phyloP scores from a whole-genome alignment of 1,140 invertebrate species.

The Cotesia typhae region DNA sequence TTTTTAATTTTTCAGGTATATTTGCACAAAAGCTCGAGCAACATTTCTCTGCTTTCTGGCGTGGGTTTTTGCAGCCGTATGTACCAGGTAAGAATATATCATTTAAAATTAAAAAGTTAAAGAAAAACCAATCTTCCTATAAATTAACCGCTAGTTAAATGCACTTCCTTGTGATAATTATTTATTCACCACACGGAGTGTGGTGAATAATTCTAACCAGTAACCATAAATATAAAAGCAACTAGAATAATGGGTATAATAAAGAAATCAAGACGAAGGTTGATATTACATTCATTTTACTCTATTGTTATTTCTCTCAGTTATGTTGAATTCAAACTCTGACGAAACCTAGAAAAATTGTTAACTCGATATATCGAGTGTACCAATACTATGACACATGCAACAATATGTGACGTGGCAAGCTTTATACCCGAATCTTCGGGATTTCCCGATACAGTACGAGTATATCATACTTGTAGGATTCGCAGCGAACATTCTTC shows the following conservation, averaged over 20 bases:
- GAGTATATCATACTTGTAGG: not conserved
- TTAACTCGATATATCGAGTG: not conserved
- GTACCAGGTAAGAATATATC: constrained; percentile 76
- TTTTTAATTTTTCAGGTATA: constrained; percentile 68
- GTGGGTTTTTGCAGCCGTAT: constrained; percentile 85
- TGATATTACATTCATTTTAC: too few species aligned
- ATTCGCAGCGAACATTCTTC: too few species aligned
- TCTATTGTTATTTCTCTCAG: too few species aligned
- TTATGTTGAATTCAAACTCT: too few species aligned
- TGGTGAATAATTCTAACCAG: too few species aligned
- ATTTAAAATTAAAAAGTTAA: constrained; percentile 12
- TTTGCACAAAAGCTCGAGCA: constrained; percentile 88
- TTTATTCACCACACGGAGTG: too few species aligned
- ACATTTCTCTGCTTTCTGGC: constrained; percentile 83
- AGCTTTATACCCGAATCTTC: not conserved
- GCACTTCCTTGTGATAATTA: too few species aligned
- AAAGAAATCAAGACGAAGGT: too few species aligned
- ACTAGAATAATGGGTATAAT: too few species aligned
- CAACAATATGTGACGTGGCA: not conserved
- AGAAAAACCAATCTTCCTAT: not conserved
- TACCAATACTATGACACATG: not conserved
- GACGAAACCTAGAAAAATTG: not conserved
- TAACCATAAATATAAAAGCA: too few species aligned
- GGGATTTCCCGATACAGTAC: not conserved
- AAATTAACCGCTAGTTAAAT: too few species aligned